phyloP scores from a whole-genome alignment of 2,888 invertebrate species.

The Pyralis farinalis region DNA sequence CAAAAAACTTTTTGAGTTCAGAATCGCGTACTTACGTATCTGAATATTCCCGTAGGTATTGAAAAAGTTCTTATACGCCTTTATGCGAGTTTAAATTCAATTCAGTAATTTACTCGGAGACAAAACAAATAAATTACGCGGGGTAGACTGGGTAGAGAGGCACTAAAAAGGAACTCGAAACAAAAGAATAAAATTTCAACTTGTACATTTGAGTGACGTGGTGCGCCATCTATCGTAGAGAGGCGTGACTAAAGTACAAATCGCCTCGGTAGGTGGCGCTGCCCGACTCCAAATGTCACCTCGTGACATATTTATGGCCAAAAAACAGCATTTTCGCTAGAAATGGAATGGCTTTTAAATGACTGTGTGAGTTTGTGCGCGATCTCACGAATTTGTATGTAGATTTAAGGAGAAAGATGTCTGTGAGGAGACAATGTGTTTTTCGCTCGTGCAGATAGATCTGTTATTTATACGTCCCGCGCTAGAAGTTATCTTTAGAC shows the following conservation, averaged over 20 bases:
- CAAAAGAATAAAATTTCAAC: slow-evolving; percentile 22
- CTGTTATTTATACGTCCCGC: slow-evolving; percentile 54
- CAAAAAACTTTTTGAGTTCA: not conserved
- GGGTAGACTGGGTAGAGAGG: slow-evolving; percentile 8
- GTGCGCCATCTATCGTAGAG: slow-evolving; percentile 50
- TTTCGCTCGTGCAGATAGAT: slow-evolving; percentile 60
- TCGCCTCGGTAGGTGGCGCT: slow-evolving; percentile 49
- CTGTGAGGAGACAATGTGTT: slow-evolving; percentile 58
- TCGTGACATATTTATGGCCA: slow-evolving; percentile 65
- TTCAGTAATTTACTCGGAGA: slow-evolving; percentile 39
- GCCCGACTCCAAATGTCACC: slow-evolving; percentile 45
- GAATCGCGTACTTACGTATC: not conserved
- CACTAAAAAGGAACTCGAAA: slow-evolving; percentile 17
- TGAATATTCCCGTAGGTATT: not conserved
- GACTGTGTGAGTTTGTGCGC: slow-evolving; percentile 72
- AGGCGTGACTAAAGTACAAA: slow-evolving; percentile 35
- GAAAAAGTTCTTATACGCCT: slow-evolving; percentile 18
- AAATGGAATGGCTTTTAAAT: slow-evolving; percentile 75
- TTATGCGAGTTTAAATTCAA: slow-evolving; percentile 6
- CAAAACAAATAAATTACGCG: slow-evolving; percentile 21
- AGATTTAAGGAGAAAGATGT: slow-evolving; percentile 71
- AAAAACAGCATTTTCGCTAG: slow-evolving; percentile 61
- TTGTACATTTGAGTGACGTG: slow-evolving; percentile 32
- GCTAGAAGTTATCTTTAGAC: slow-evolving; percentile 35
- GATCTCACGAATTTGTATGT: slow-evolving; percentile 74